Base-by-base conservation (phyloP, 2,797 vertebrate genomes). In the Telmatherina bonti region DNA sequence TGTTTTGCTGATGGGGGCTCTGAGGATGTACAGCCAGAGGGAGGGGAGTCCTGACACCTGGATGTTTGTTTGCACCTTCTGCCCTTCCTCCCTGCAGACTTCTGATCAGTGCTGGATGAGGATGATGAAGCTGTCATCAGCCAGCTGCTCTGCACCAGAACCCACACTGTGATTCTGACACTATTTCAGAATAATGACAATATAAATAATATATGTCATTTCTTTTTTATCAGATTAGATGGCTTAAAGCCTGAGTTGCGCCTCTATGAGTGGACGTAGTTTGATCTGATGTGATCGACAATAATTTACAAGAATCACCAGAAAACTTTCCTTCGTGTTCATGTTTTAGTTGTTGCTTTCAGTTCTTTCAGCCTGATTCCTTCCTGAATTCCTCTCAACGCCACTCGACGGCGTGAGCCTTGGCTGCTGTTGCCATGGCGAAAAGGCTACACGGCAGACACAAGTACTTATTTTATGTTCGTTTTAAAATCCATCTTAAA, bases 1-100 rank as follows among this genome's bases (percentile, higher is more conserved):
- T 62, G 67, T 74, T 82, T 82, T 79, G 43, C 43, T 84, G 85
- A 83, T 87, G 41, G 75, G 51, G 35, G 72, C 78, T 76, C 73
- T 80, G 51, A 68, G 33, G 29, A 20, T 58, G 67, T 9, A 35
- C 33, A 35, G 33, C 7, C 8, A 10, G 10, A 6, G 7, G 30
- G 7, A 9, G 5, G 2, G 35, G 22, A 66, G 30, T 60, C 45
- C 11, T 73, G 65, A 60, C 11, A 41, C n/a, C n/a, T 57, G 71
- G 63, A 33, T 79, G 69, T 51, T 47, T 22, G 15, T 31, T 10
- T 71, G 79, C 76, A 85, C 79, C 82, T 74, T 77, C 62, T 5
- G 35, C 72, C 58, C 70, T 41, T 67, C 81, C 75, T 82, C 57
- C 62, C 70, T 12, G 77, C 55, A 57, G 49, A 41, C 52, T 61